These are phyloP conservation scores for Aphyosemion australe DNA, from an alignment of 2,113 vertebrate genomes.

Conservation along the genomic window DNA sequence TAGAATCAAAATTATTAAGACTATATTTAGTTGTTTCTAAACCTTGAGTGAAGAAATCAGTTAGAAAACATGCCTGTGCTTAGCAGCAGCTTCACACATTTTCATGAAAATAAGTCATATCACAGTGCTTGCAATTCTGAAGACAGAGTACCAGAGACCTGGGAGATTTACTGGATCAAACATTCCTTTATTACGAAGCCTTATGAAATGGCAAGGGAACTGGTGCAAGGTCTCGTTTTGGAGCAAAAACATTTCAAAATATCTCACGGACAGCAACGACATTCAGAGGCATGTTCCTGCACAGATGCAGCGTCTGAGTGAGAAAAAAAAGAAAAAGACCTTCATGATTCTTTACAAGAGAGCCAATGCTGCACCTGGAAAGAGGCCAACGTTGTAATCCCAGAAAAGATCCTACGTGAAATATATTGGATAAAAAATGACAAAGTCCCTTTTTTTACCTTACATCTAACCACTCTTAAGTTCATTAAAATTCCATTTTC, in stretches of 20 bases:
- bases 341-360: background rate
- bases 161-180: constrained; percentile 21
- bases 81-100: constrained; percentile 23
- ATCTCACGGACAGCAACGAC: constrained; percentile 17
- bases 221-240: constrained; percentile 36
- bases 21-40: background rate
- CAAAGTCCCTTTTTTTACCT: constrained; percentile 6
- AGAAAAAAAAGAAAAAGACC: background rate
- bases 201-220: constrained; percentile 22
- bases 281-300: constrained; percentile 9
- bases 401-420: background rate
- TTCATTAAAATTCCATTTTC: constrained; percentile 47
- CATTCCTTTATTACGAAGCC: background rate
- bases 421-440: constrained; percentile 16
- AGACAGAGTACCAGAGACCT: constrained; percentile 20
- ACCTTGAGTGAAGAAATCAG: constrained; percentile 12
- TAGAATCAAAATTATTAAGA: background rate
- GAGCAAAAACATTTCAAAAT: constrained; percentile 28
- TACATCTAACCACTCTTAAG: background rate
- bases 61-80: constrained; percentile 2
- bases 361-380: background rate
- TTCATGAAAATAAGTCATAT: constrained; percentile 9
- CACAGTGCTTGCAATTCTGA: constrained; percentile 2
- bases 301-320: background rate
- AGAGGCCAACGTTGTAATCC: background rate